These are phyloP conservation scores for Caenorhabditis latens DNA, from an alignment of 1,140 invertebrate species.

Conservation along the genomic window DNA sequence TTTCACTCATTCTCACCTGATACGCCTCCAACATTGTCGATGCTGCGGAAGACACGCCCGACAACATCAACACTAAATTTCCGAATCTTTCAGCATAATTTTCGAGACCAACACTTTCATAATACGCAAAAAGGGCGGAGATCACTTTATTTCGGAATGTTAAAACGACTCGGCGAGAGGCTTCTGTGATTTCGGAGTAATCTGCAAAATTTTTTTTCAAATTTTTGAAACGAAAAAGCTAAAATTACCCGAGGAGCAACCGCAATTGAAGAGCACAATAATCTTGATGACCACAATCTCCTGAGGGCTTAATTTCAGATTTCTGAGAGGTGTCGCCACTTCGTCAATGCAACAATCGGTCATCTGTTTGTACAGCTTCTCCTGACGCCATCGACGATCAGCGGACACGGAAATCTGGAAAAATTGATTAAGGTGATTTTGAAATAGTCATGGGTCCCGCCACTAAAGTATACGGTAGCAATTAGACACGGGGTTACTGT, in stretches of 20 bases:
- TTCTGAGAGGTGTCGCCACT: slow-evolving; percentile 71
- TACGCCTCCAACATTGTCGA: slow-evolving; percentile 75
- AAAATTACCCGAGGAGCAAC: slow-evolving; percentile 56
- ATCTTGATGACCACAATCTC: slow-evolving; percentile 76
- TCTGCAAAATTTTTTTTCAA: slow-evolving; percentile 10
- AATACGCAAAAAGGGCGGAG: slow-evolving; percentile 73
- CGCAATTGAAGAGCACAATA: slow-evolving; percentile 75
- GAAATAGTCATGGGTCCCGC: too few species aligned
- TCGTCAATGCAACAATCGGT: slow-evolving; percentile 77
- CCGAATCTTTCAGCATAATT: slow-evolving; percentile 76
- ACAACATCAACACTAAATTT: slow-evolving; percentile 75
- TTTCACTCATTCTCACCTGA: slow-evolving; percentile 74
- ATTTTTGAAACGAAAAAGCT: neutral
- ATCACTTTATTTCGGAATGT: slow-evolving; percentile 73
- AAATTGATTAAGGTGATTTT: slow-evolving; percentile 11
- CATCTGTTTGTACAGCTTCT: slow-evolving; percentile 77
- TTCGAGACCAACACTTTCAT: slow-evolving; percentile 67
- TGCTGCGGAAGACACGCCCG: slow-evolving; percentile 76
- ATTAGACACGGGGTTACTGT: too few species aligned
- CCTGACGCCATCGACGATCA: slow-evolving; percentile 75
- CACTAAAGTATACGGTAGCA: too few species aligned
- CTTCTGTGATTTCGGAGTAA: slow-evolving; percentile 66
- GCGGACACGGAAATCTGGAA: slow-evolving; percentile 66
- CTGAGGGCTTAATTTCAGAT: slow-evolving; percentile 74
- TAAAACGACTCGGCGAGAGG: slow-evolving; percentile 64